These are phyloP conservation scores for Callocephalon fimbriatum DNA, from an alignment of 2,113 vertebrate genomes.

Conservation along the genomic window DNA sequence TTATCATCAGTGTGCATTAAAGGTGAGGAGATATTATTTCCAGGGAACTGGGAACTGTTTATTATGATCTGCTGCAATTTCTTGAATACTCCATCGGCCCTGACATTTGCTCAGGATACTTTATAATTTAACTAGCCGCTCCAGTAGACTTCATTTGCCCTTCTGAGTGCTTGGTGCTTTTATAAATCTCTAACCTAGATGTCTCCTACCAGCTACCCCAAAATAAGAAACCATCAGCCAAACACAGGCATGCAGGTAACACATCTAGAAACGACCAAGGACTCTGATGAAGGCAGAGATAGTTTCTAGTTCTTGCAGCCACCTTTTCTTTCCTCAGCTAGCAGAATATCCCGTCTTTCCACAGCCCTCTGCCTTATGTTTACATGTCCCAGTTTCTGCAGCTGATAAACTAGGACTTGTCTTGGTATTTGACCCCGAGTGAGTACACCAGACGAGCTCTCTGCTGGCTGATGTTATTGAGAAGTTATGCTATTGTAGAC, in stretches of 20 bases:
- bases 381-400: not conserved
- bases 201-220: not conserved
- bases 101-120: not conserved
- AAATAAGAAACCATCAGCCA: not conserved
- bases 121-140: not conserved
- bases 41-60: not conserved
- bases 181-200: not conserved
- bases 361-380: not conserved
- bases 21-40: not conserved
- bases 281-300: not conserved
- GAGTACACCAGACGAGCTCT: not conserved
- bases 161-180: not conserved
- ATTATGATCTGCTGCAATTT: not conserved
- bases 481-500: not conserved
- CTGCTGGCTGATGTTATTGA: not conserved
- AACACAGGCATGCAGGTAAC: not conserved
- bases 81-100: accelerated
- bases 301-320: not conserved
- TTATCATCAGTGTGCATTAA: not conserved
- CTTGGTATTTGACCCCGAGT: not conserved
- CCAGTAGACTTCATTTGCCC: not conserved
- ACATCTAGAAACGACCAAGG: not conserved
- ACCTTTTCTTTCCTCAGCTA: not conserved
- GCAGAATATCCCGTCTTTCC: not conserved
- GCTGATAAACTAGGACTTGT: not conserved